Percentiles rank a stretch among this genome's conserved stretches.
Conservation (phyloP, 2,888 invertebrate genomes). For the Eueremaeus valkanovi region DNA sequence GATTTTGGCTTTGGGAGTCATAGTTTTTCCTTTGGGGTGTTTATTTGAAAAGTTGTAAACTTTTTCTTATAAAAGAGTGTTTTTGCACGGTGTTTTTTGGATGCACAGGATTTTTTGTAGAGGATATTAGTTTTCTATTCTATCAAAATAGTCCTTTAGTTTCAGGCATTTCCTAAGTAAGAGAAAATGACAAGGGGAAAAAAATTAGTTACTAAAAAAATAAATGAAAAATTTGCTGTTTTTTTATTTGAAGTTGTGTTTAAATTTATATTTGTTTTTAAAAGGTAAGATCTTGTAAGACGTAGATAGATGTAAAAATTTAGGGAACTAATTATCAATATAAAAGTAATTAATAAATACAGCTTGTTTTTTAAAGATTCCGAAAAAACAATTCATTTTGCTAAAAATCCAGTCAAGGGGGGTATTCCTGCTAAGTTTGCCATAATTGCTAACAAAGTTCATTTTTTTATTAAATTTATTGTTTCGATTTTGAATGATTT, state of each 20-base stretch:
- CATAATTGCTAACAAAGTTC: background rate
- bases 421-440: background rate
- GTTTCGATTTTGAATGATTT: background rate
- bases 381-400: background rate
- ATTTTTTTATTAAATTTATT: background rate
- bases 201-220: background rate
- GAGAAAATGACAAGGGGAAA: background rate
- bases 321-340: too few species aligned
- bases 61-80: background rate
- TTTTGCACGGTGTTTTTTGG: background rate
- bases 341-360: background rate
- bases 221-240: background rate
- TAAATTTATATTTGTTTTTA: background rate
- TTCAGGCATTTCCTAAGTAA: background rate
- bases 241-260: background rate
- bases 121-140: background rate
- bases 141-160: slow-evolving; percentile 21
- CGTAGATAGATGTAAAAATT: too few species aligned
- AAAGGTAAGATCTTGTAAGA: background rate
- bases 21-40: background rate
- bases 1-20: background rate
- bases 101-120: background rate
- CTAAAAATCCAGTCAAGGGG: background rate
- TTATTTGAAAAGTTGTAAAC: background rate
- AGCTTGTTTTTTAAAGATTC: background rate